Evolutionary conservation across 1,140 invertebrate genomes (phyloP), one percentile per base, ranked within the genome.

Genomic region (Archivesica marissinica): DNA sequence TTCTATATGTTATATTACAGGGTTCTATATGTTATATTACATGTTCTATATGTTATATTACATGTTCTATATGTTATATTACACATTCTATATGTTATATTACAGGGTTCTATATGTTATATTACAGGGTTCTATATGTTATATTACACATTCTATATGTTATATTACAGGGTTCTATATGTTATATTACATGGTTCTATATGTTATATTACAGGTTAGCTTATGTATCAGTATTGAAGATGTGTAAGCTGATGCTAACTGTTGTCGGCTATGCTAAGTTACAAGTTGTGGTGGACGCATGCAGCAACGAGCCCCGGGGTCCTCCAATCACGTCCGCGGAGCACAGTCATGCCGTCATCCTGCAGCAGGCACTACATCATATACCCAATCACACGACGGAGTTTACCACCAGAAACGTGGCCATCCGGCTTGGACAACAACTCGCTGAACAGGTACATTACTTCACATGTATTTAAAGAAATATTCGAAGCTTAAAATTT

Each of bases 171-270:
- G n/a, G n/a, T n/a, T n/a, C n/a, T n/a, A n/a, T n/a, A n/a, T n/a
- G n/a, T n/a, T n/a, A n/a, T n/a, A n/a, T n/a, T n/a, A n/a, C n/a
- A n/a, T n/a, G n/a, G n/a, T n/a, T n/a, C n/a, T n/a, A n/a, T n/a
- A n/a, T n/a, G n/a, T n/a, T n/a, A n/a, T 75, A 78, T 89, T 92
- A 23, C 91, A 96, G 96, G 91, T 96, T 97, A 56, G 97, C 97
- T 0, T 98, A 97, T 94, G 95, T 98, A 87, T 96, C 97, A 61
- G 96, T 98, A 64, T 94, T 99, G 66, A 97, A 98, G 93, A 95
- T 99, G 68, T 96, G 96, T 72, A 99, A 99, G 94, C 93, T 99
- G 33, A 95, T 98, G 86, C 94, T 99, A 77, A 94, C 94, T 2
- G 98, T 97, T 13, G 96, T 98, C 95, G 97, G 93, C 94, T 96